Percentiles rank a stretch among this genome's conserved stretches.
These are phyloP conservation scores for Drosophila glabriapex DNA, from an alignment of 2,888 invertebrate species.

Conservation along the genomic window DNA sequence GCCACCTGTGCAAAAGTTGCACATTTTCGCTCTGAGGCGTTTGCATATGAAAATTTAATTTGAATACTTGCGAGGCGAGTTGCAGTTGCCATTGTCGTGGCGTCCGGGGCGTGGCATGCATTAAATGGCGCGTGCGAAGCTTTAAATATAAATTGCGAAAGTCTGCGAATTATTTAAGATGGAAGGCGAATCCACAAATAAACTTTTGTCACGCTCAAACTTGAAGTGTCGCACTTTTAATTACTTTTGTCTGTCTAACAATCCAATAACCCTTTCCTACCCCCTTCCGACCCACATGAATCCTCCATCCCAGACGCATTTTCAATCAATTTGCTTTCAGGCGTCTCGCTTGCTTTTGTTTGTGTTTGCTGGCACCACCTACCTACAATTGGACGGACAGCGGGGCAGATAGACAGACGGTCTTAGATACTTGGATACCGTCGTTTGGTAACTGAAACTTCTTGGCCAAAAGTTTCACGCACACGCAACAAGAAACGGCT, in stretches of 20 bases:
- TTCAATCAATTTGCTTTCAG: constrained; percentile 75
- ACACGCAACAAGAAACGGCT: constrained; percentile 67
- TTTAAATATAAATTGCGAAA: constrained; percentile 53
- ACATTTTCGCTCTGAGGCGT: constrained; percentile 18
- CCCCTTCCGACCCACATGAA: too few relatives aligned
- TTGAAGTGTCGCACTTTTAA: constrained; percentile 77
- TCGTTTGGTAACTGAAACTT: constrained; percentile 53
- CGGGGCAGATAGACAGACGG: neutral
- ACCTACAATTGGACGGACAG: neutral
- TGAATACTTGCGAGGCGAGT: constrained; percentile 55
- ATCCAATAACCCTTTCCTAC: constrained; percentile 7
- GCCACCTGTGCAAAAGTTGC: constrained; percentile 53
- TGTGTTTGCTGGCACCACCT: constrained; percentile 54
- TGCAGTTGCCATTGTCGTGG: neutral
- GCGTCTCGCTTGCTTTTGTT: constrained; percentile 46
- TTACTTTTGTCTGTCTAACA: constrained; percentile 72
- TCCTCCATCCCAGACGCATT: constrained; percentile 48
- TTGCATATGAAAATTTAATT: constrained; percentile 73
- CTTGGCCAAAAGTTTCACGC: constrained; percentile 53
- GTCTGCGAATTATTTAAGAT: constrained; percentile 16
- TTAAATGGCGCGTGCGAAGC: constrained; percentile 63
- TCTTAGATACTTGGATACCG: constrained; percentile 12
- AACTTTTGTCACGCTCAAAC: constrained; percentile 73
- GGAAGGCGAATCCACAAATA: constrained; percentile 48
- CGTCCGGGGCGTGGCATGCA: constrained; percentile 23